Base-by-base conservation (phyloP, 2,888 invertebrate genomes). In the Oligia fasciuncula region DNA sequence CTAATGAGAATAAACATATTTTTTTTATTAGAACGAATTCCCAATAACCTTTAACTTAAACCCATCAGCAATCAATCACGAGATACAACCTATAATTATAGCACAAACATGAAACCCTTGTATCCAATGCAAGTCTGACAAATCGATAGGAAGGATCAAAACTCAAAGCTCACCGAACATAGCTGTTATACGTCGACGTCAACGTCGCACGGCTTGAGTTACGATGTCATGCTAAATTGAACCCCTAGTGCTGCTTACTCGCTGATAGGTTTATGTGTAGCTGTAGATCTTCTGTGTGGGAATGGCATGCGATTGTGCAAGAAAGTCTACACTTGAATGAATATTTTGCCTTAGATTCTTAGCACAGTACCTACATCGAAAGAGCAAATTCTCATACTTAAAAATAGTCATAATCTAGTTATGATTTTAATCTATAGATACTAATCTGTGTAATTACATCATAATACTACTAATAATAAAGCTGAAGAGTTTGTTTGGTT, bases 181-280 rank as follows among this genome's bases (percentile, higher is more conserved):
- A 73, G 77, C 77, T 81, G 85, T 91, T 89, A 86, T 83, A 86
- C 84, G 86, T 29, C 23, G 70, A 35, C 62, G 23, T 65, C 40
- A n/a, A 84, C 82, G 89, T 90, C 87, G 88, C 87, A 85, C 73
- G 79, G 77, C 88, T 88, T 91, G 90, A 91, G 90, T 91, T 90
- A 91, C 91, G 89, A 87, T 87, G 87, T 87, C 89, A 90, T 83
- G 87, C 81, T 87, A 86, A 91, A 91, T 90, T 91, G 88, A 88
- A 88, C 87, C 73, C 73, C 77, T 54, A 83, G 77, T 81, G 85
- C 81, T 84, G 84, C 77, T 81, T 83, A 80, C 69, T 76, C 40
- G 23, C 51, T 73, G 84, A 85, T 79, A 82, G 73, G 69, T 79
- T 87, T 83, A 77, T 88, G 62, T 76, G 13, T 13, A n/a, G 60